Evolutionary conservation across 2,888 invertebrate genomes (phyloP), one percentile per base, ranked within the genome.

Genomic region (Chalcis sispes): DNA sequence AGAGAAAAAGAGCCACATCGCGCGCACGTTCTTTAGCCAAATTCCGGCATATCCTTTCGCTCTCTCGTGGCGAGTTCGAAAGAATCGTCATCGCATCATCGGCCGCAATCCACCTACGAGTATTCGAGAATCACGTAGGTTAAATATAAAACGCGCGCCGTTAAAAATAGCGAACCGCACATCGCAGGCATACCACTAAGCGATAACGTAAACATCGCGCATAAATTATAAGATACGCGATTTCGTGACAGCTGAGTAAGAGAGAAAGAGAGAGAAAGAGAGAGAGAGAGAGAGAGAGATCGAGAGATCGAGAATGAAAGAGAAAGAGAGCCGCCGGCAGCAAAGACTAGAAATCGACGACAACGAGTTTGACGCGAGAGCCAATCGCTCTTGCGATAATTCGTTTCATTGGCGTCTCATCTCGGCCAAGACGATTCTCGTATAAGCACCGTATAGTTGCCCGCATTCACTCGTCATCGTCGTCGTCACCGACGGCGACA

Each of bases 151-250:
- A 7, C 7, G 1, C 32, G 56, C 32, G 56, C 20, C 56, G 29
- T 58, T 58, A 58, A 58, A 58, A 58, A 58, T 58, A 58, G 56
- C 56, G 56, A 3, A 25, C 10, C 18, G n/a, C 56, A 20, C 54
- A 46, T 3, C 32, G 32, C n/a, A 15, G 46, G 15, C 50, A 23
- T n/a, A n/a, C n/a, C n/a, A n/a, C n/a, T n/a, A n/a, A n/a, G n/a
- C 23, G 8, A 18, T 18, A n/a, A 5, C 27, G 59, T 59, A 59
- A 59, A 59, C 40, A 59, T 23, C n/a, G 15, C 59, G 23, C 59
- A 59, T 59, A 59, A 59, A 36, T 59, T 59, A 59, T 2, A n/a
- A n/a, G 59, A 50, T 50, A 50, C 40, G 29, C 25, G 13, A 64
- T 64, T 64, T 61, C 27, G 46, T 46, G 20, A 13, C 42, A 2